These are phyloP conservation scores for Formica exsecta DNA, from an alignment of 1,140 invertebrate genomes.

Conservation along the genomic window DNA sequence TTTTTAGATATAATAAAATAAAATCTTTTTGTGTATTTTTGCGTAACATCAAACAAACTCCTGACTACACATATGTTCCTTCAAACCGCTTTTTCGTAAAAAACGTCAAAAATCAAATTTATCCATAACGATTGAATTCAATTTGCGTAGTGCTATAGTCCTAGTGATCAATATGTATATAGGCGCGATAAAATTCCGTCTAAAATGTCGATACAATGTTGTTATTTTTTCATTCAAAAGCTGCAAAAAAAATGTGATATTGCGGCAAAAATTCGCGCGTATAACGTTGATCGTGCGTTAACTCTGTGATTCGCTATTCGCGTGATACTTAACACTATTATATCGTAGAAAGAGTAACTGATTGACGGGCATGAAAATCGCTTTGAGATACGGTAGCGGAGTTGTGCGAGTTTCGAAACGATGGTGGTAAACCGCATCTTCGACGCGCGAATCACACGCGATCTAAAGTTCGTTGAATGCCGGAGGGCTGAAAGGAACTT, in stretches of 20 bases:
- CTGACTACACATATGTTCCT: neutral
- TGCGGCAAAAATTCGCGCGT: neutral
- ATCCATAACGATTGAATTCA: constrained; percentile 51
- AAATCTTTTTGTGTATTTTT: constrained; percentile 53
- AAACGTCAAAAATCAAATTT: constrained; percentile 59
- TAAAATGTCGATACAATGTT: constrained; percentile 27
- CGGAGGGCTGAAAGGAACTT: constrained; percentile 53
- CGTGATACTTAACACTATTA: constrained; percentile 37
- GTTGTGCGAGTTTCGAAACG: constrained; percentile 60
- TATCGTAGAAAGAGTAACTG: constrained; percentile 31
- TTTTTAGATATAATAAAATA: constrained; percentile 14
- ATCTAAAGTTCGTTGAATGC: constrained; percentile 59
- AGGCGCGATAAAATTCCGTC: constrained; percentile 39
- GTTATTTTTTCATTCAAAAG: constrained; percentile 39
- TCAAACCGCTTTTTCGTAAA: constrained; percentile 5
- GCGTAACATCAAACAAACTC: constrained; percentile 36
- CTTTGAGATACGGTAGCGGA: constrained; percentile 38
- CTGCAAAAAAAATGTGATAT: neutral
- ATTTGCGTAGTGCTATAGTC: constrained; percentile 43
- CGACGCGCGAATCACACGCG: constrained; percentile 49
- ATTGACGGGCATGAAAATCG: constrained; percentile 43
- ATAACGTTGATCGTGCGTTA: constrained; percentile 5
- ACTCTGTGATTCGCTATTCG: constrained; percentile 27
- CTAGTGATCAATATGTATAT: constrained; percentile 54
- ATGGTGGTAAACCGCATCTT: constrained; percentile 58